Conservation (phyloP, 2,113 vertebrate species). For the Hippocampus abdominalis region DNA sequence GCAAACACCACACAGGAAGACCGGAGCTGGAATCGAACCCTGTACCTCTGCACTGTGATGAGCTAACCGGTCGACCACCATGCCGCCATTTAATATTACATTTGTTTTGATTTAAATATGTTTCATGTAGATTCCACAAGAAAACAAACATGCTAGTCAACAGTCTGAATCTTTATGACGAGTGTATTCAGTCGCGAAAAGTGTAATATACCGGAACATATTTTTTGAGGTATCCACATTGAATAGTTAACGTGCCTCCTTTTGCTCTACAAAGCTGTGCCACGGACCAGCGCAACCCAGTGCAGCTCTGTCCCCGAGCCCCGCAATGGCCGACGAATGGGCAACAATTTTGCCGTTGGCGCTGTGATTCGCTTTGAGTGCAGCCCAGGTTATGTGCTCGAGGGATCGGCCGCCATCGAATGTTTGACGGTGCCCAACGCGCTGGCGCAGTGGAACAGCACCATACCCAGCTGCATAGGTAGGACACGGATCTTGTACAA, state of each 20-base stretch:
- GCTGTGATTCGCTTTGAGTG: slow-evolving; percentile 90
- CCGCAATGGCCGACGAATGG: slow-evolving; percentile 85
- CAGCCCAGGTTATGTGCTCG: slow-evolving; percentile 84
- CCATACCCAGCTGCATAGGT: slow-evolving; percentile 90
- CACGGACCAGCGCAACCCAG: slow-evolving; percentile 92
- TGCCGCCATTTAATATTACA: background rate
- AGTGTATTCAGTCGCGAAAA: too few species aligned
- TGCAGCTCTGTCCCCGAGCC: slow-evolving; percentile 96
- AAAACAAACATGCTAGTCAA: too few species aligned
- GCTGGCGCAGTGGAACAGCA: slow-evolving; percentile 93
- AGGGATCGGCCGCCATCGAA: slow-evolving; percentile 83
- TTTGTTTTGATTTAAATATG: background rate
- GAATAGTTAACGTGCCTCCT: slow-evolving; percentile 1
- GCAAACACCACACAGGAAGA: too few species aligned
- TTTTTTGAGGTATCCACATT: background rate
- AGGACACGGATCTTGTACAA: slow-evolving; percentile 5
- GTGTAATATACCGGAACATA: too few species aligned
- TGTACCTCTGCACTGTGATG: too few species aligned
- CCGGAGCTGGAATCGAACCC: too few species aligned
- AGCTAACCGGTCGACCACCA: too few species aligned
- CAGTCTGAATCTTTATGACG: too few species aligned
- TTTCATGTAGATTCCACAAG: too few species aligned
- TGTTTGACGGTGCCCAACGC: slow-evolving; percentile 91
- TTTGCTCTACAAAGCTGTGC: slow-evolving; percentile 77
- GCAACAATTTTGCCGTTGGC: slow-evolving; percentile 89